Conservation (phyloP, 2,797 vertebrate species). For the Cheirogaleus major region DNA sequence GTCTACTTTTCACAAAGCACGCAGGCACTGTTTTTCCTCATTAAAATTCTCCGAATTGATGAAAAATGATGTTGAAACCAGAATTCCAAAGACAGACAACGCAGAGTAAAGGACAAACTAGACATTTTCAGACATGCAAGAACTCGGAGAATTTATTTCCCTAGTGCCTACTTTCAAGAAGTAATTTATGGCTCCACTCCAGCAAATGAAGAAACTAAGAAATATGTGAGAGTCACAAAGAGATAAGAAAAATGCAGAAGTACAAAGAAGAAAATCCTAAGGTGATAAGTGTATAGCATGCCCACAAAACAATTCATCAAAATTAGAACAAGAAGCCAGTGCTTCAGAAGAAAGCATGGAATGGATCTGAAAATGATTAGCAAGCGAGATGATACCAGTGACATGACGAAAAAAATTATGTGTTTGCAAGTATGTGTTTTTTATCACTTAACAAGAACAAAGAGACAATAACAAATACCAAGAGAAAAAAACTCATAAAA, state of each 20-base stretch:
- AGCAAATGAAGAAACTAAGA: neutral
- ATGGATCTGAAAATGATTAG: neutral
- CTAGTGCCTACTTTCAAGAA: slow-evolving; percentile 4
- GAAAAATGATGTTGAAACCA: neutral
- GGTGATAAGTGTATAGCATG: neutral
- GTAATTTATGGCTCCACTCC: neutral
- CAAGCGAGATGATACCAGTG: neutral
- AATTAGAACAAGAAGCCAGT: neutral
- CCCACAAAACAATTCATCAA: neutral
- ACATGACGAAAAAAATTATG: neutral
- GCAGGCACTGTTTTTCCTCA: neutral
- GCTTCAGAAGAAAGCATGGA: neutral
- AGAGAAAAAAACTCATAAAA: slow-evolving; percentile 7
- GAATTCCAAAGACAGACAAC: neutral
- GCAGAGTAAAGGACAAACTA: neutral
- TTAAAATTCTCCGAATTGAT: neutral
- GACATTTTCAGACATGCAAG: neutral
- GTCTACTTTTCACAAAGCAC: neutral
- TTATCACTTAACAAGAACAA: neutral
- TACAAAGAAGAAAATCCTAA: neutral
- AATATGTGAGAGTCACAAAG: neutral
- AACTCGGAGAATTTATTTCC: slow-evolving; percentile 1
- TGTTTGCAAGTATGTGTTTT: neutral
- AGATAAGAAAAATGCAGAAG: neutral
- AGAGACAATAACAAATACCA: neutral